Conservation (phyloP, 2,113 vertebrate species). For the Colossoma macropomum region DNA sequence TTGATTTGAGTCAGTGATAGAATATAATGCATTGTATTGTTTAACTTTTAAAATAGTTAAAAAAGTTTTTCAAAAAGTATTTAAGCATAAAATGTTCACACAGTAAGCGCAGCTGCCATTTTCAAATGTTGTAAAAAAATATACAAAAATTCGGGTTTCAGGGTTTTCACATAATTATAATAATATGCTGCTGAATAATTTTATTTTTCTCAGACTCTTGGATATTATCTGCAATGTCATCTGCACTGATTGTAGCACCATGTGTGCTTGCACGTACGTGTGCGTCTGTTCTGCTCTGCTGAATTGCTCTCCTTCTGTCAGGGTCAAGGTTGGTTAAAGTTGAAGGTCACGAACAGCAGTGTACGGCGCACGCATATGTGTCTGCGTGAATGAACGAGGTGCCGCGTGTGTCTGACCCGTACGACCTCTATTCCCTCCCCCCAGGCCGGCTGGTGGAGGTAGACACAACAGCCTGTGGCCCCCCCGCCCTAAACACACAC, state of each 20-base stretch:
- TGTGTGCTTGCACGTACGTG: background rate
- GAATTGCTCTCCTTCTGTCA: constrained; percentile 72
- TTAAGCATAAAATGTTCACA: no score
- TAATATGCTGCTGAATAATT: background rate
- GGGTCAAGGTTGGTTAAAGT: constrained; percentile 80
- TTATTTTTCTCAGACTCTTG: no score
- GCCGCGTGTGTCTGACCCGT: constrained; percentile 66
- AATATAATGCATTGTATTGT: no score
- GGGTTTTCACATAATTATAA: background rate
- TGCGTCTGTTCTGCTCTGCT: constrained; percentile 62
- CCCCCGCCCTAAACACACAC: constrained; percentile 47
- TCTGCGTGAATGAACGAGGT: constrained; percentile 62
- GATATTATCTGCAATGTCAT: background rate
- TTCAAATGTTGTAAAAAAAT: no score
- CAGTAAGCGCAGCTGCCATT: no score
- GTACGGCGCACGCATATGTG: background rate
- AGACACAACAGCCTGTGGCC: constrained; percentile 61
- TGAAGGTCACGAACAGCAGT: constrained; percentile 71
- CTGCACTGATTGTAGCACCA: background rate
- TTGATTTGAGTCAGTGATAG: no score
- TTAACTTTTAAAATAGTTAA: no score
- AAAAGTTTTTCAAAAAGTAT: no score
- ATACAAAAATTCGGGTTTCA: no score
- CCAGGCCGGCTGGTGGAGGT: constrained; percentile 66
- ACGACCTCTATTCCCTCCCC: constrained; percentile 48